A percentile compares a stretch with the other conserved stretches of the same genome.
These are phyloP conservation scores for Lagocephalus sceleratus DNA, from an alignment of 2,797 vertebrate species.

Conservation along the genomic window DNA sequence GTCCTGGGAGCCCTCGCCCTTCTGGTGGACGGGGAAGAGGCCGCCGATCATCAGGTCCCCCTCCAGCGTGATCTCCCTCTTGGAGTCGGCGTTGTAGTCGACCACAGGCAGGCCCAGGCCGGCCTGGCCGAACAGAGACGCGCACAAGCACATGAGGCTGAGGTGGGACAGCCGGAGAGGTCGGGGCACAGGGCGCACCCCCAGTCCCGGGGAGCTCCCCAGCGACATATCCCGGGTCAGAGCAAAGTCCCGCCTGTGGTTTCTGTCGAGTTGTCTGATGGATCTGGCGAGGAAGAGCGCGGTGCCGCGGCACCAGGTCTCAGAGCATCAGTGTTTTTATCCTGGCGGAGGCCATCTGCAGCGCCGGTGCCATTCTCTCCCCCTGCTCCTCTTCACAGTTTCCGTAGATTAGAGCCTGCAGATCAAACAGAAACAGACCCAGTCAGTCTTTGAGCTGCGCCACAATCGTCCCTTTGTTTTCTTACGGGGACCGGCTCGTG, in stretches of 20 bases:
- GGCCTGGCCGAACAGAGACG: slow-evolving; percentile 68
- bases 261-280: slow-evolving; percentile 33
- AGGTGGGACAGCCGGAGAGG: slow-evolving; percentile 59
- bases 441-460: slow-evolving; percentile 51
- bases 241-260: slow-evolving; percentile 40
- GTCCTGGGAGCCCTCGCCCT: slow-evolving; percentile 87
- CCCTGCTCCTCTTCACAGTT: slow-evolving; percentile 43
- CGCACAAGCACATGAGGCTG: slow-evolving; percentile 56
- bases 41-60: slow-evolving; percentile 96
- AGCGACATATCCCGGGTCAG: slow-evolving; percentile 65
- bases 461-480: slow-evolving; percentile 62
- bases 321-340: slow-evolving; percentile 64
- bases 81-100: slow-evolving; percentile 74
- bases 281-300: slow-evolving; percentile 41
- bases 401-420: slow-evolving; percentile 71
- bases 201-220: slow-evolving; percentile 57
- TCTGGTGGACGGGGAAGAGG: slow-evolving; percentile 95
- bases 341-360: slow-evolving; percentile 67
- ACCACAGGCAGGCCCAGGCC: slow-evolving; percentile 68
- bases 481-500: slow-evolving; percentile 36
- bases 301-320: slow-evolving; percentile 51
- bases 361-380: slow-evolving; percentile 56
- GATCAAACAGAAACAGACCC: slow-evolving; percentile 72
- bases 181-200: slow-evolving; percentile 60
- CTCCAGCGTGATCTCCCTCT: slow-evolving; percentile 91